These are phyloP conservation scores for Sternotherus odoratus DNA, from an alignment of 2,797 vertebrate species.

Conservation along the genomic window DNA sequence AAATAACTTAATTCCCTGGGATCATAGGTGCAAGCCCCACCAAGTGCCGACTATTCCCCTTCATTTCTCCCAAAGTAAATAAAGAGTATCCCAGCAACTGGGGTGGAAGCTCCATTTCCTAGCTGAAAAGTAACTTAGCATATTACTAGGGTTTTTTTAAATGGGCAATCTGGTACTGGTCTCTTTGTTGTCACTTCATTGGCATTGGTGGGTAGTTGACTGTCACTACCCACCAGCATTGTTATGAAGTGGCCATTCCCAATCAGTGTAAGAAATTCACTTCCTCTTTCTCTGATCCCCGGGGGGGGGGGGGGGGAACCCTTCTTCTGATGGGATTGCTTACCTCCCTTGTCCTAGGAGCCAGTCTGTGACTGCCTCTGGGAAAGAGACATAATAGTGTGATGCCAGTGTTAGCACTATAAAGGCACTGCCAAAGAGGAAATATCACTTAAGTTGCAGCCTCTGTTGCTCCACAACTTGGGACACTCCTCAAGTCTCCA, in stretches of 20 bases:
- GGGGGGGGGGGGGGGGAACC: neutral
- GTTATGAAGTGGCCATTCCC: neutral
- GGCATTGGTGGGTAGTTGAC: too few relatives aligned
- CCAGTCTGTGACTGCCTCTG: fast-evolving
- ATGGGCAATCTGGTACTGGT: too few relatives aligned
- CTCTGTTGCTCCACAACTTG: neutral
- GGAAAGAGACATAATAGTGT: constrained; percentile 10
- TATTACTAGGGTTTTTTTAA: too few relatives aligned
- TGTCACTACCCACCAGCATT: fast-evolving
- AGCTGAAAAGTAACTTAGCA: too few relatives aligned
- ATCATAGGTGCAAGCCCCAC: neutral
- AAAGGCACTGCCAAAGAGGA: constrained; percentile 21
- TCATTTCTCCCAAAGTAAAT: neutral
- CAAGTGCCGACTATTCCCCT: neutral
- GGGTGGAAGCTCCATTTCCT: too few relatives aligned
- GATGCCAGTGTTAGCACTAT: neutral
- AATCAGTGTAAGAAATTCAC: fast-evolving
- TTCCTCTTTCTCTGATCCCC: neutral
- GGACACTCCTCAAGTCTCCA: neutral
- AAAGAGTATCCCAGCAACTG: neutral
- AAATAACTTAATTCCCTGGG: neutral
- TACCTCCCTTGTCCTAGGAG: neutral
- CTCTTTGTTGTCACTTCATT: too few relatives aligned
- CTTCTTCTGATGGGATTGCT: fast-evolving
- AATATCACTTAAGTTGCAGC: constrained; percentile 51